Conservation (phyloP, 35 echinoderm and acorn worm species). For the Patiria miniata region DNA sequence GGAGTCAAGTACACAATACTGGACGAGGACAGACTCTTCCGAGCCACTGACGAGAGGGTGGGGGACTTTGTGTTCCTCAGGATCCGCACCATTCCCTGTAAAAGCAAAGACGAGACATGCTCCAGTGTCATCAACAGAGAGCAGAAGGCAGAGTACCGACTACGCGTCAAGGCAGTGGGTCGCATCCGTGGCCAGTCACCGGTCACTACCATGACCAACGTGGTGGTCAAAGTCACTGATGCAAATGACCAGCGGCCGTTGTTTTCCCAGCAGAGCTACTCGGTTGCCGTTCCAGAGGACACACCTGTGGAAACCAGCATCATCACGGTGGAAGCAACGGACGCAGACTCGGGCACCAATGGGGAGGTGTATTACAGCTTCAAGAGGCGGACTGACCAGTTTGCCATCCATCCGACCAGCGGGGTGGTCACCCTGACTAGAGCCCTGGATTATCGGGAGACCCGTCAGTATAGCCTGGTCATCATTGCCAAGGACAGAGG, state of each 20-base stretch:
- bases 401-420: slow-evolving; percentile 99
- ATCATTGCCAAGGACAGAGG: slow-evolving; percentile 91
- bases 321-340: slow-evolving; percentile 68
- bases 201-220: slow-evolving; percentile 13
- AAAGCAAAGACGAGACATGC: slow-evolving; percentile 45
- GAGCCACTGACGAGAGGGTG: slow-evolving; percentile 52
- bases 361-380: slow-evolving; percentile 99
- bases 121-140: slow-evolving; percentile 80
- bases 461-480: slow-evolving; percentile 42
- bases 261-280: slow-evolving; percentile 59
- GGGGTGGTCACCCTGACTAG: slow-evolving; percentile 88
- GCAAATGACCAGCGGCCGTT: slow-evolving; percentile 88
- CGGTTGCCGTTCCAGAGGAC: slow-evolving; percentile 75
- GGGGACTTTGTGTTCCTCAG: slow-evolving; percentile 93
- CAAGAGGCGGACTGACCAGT: slow-evolving; percentile 61
- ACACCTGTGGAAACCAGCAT: slow-evolving; percentile 73
- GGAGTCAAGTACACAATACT: slow-evolving; percentile 33
- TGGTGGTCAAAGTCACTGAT: slow-evolving; percentile 65
- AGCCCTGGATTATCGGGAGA: slow-evolving; percentile 58
- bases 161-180: slow-evolving; percentile 47
- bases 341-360: slow-evolving; percentile 92
- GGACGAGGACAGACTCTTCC: slow-evolving; percentile 55
- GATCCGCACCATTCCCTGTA: slow-evolving; percentile 78
- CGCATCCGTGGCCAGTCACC: slow-evolving; percentile 19
- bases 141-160: slow-evolving; percentile 51